Evolutionary conservation across 64 coral and sea anemone species (phyloP).

Genomic region (Actinia tenebrosa): DNA sequence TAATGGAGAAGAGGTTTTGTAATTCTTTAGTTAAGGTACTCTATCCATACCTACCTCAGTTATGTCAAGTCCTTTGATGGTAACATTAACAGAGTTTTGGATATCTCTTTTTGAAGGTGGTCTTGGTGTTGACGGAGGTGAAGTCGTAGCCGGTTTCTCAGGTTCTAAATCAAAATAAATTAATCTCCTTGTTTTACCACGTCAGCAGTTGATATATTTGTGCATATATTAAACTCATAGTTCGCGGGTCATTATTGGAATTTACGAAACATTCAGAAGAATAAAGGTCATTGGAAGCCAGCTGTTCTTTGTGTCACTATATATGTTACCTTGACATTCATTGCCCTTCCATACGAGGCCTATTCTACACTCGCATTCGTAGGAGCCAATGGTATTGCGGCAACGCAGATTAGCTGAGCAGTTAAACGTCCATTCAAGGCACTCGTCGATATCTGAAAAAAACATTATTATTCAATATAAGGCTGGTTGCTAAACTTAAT

Average conservation of each 20-base stretch:
- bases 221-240: no score
- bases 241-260: no score
- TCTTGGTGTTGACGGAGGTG: neutral
- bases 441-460: constrained; percentile 6
- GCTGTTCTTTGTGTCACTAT: neutral
- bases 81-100: neutral
- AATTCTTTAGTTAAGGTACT: no score
- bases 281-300: no score
- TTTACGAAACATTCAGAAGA: no score
- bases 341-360: neutral
- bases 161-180: no score
- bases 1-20: no score
- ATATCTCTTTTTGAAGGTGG: neutral
- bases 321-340: neutral
- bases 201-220: no score
- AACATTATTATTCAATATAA: neutral
- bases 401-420: neutral
- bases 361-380: neutral
- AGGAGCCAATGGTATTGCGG: constrained; percentile 9
- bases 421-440: constrained; percentile 3
- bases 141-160: no score
- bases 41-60: neutral
- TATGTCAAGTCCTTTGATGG: neutral
- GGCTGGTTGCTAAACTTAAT: no score
- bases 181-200: no score